Evolutionary conservation across 2,888 invertebrate species (phyloP), one percentile per base, ranked within the genome.

Genomic region (Eupithecia dodoneata): DNA sequence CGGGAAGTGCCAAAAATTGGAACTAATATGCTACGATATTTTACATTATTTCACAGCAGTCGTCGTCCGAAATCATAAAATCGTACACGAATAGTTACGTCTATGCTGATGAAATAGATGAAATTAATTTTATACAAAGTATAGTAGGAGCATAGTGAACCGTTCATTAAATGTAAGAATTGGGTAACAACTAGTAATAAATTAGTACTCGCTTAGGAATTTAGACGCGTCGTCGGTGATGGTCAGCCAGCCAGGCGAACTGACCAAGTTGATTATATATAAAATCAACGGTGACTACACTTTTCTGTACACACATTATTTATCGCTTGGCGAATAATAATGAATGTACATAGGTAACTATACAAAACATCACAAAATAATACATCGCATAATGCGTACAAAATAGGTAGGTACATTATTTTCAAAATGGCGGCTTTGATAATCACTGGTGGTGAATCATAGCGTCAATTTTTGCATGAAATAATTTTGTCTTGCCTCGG

Each of bases 141-240:
- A 91, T 92, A 94, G 94, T 95, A 94, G 95, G 93, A 92, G 76
- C 91, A 94, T 95, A 95, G 95, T 95, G 95, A 95, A 94, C 92
- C 91, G 95, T 95, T 95, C 90, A 91, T 45, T 92, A 93, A 95
- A 95, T 95, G 95, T 95, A 95, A 95, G 95, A 94, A 76, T 95
- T 94, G 95, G 95, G 95, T 95, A 95, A 76, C 93, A 94, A 92
- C 92, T 93, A 92, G 74, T 74, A 71, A 91, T 92, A 69, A 69
- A 92, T 91, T 93, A 92, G 92, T 93, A 91, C 90, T 92, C 89
- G 90, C 86, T 47, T 93, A 94, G 94, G 95, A 88, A 90, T 90
- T 92, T 91, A 91, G 70, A 70, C 94, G 95, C 94, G 94, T 88
- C 88, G 93, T 88, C 88, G 93, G 94, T 95, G 95, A 92, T 93